These are phyloP conservation scores for Ischnus inquisitorius DNA, from an alignment of 2,888 invertebrate genomes.

Conservation along the genomic window DNA sequence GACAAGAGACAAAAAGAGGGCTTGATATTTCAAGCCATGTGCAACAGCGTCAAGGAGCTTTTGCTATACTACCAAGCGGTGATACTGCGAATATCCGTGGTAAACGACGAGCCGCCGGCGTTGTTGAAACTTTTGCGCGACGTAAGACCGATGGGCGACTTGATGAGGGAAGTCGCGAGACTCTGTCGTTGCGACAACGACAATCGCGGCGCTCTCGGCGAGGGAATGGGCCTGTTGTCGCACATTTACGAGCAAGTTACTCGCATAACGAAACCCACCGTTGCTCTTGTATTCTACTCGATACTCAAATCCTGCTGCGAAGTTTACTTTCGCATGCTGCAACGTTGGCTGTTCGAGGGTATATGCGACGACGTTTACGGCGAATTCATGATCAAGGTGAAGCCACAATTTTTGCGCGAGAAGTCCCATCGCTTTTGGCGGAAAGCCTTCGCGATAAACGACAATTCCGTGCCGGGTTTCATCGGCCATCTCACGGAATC, in stretches of 20 bases:
- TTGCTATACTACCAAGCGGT: conserved; percentile 81
- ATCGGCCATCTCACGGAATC: conserved; percentile 88
- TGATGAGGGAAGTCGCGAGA: conserved; percentile 79
- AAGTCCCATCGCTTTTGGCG: conserved; percentile 90
- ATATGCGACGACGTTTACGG: conserved; percentile 92
- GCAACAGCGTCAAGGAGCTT: conserved; percentile 81
- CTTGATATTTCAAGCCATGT: conserved; percentile 83
- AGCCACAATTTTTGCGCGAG: conserved; percentile 89
- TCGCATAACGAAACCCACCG: conserved; percentile 87
- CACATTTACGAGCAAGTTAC: conserved; percentile 89
- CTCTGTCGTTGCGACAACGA: conserved; percentile 79
- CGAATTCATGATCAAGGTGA: conserved; percentile 94
- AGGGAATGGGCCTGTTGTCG: conserved; percentile 88
- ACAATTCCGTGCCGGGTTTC: conserved; percentile 89
- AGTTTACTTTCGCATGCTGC: conserved; percentile 90
- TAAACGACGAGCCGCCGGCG: conserved; percentile 67
- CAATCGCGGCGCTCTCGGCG: conserved; percentile 73
- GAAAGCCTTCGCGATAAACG: conserved; percentile 87
- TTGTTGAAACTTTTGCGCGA: conserved; percentile 75
- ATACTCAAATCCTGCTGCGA: conserved; percentile 87
- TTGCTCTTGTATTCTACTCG: conserved; percentile 87
- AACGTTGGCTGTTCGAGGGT: conserved; percentile 95
- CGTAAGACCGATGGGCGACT: conserved; percentile 77
- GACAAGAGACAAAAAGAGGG: conserved; percentile 79
- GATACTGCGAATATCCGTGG: conserved; percentile 76